Percentiles rank a stretch among this genome's conserved stretches.
Conservation (phyloP, 1,140 invertebrate species). For the Drosophila ironensis region DNA sequence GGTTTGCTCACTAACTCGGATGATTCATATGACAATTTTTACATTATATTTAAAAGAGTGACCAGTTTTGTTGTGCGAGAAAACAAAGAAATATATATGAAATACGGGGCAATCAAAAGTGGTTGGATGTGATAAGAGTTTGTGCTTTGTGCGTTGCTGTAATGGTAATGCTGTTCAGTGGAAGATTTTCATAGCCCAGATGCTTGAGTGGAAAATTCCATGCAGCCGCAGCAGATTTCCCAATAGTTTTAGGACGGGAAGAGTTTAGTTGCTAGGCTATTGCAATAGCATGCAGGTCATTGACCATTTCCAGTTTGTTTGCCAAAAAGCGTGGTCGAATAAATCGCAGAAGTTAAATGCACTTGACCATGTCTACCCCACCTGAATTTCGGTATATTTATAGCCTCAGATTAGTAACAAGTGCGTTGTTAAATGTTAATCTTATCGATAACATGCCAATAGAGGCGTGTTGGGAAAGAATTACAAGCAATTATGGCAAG, state of each 20-base stretch:
- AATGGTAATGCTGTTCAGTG: constrained; percentile 16
- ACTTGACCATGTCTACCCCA: constrained; percentile 16
- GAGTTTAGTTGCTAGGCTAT: too few relatives aligned
- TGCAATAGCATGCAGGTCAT: constrained; percentile 9
- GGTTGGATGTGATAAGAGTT: constrained; percentile 30
- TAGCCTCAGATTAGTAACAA: not conserved
- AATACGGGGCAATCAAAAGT: not conserved
- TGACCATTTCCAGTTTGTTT: constrained; percentile 4
- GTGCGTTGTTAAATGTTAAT: constrained; percentile 6
- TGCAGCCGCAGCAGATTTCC: too few relatives aligned
- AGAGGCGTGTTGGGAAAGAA: not conserved
- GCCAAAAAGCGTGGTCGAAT: not conserved
- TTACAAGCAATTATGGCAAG: constrained; percentile 10
- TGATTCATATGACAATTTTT: too few relatives aligned
- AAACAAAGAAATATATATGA: not conserved
- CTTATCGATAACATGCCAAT: constrained; percentile 8
- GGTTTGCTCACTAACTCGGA: too few relatives aligned
- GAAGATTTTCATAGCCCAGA: constrained; percentile 53
- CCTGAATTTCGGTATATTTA: not conserved
- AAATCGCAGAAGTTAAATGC: not conserved
- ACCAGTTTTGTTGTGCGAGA: too few relatives aligned
- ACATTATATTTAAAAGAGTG: too few relatives aligned
- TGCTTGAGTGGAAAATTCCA: constrained; percentile 64
- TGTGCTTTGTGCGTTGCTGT: constrained; percentile 6
- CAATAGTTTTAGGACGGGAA: too few relatives aligned